Evolutionary conservation across 2,888 invertebrate genomes (phyloP).

Genomic region (Dinocampus coccinellae): DNA sequence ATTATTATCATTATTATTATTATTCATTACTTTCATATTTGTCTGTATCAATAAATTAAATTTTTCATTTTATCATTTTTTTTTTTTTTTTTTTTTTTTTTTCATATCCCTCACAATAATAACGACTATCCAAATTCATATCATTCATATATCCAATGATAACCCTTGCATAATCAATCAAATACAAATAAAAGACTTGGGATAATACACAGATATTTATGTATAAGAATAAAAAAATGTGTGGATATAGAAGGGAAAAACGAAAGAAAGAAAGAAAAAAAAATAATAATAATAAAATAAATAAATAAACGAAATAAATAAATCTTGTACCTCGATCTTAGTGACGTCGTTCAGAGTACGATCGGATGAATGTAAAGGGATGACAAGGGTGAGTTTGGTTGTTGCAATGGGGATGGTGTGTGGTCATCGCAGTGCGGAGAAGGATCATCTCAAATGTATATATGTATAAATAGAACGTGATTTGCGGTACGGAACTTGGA

Average conservation of each 20-base stretch:
- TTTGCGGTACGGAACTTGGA: slow-evolving; percentile 61
- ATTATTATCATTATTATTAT: background rate
- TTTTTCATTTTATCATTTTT: no score
- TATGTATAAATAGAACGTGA: slow-evolving; percentile 55
- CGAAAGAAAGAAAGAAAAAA: background rate
- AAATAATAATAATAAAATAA: background rate
- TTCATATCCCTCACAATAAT: no score
- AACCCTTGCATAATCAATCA: slow-evolving; percentile 2
- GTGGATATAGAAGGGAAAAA: no score
- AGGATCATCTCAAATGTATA: slow-evolving; percentile 63
- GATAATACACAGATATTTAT: no score
- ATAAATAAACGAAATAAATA: slow-evolving; percentile 5
- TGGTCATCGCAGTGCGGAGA: slow-evolving; percentile 49
- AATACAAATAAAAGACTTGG: background rate
- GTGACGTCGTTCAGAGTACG: slow-evolving; percentile 42
- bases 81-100: no score
- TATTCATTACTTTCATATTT: background rate
- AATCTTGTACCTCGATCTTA: slow-evolving; percentile 24
- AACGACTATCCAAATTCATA: no score
- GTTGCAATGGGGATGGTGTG: slow-evolving; percentile 48
- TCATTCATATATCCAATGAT: background rate
- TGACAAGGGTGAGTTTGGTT: slow-evolving; percentile 56
- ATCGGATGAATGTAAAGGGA: slow-evolving; percentile 61
- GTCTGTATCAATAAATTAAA: background rate
- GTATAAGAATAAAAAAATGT: no score